Conservation (phyloP, 2,797 vertebrate species). For the Acridotheres tristis region DNA sequence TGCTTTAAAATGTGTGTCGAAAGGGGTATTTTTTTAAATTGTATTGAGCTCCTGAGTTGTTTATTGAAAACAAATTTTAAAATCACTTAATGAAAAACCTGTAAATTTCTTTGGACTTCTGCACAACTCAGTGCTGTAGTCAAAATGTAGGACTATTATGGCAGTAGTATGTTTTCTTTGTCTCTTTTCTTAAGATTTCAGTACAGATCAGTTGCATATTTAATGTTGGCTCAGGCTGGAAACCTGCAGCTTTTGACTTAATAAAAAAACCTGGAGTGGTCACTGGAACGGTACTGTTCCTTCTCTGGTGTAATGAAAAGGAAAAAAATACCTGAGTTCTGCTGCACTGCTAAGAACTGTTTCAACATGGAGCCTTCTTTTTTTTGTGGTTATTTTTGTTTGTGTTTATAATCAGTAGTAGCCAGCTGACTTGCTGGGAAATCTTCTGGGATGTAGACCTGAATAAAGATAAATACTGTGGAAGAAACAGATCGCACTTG, state of each 20-base stretch:
- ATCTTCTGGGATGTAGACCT: background rate
- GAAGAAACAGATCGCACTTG: background rate
- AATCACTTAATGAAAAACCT: background rate
- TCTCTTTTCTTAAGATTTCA: background rate
- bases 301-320: background rate
- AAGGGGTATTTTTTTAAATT: background rate
- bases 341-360: background rate
- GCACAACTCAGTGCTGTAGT: background rate
- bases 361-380: background rate
- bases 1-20: background rate
- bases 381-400: background rate
- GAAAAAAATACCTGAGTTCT: background rate
- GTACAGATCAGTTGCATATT: background rate
- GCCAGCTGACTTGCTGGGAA: background rate
- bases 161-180: background rate
- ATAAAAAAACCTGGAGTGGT: background rate
- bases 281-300: background rate
- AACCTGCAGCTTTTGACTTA: background rate
- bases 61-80: background rate
- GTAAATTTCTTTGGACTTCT: background rate
- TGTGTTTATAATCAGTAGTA: background rate
- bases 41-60: background rate
- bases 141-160: background rate
- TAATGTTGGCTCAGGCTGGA: background rate
- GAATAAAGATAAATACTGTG: background rate